Evolutionary conservation across 2,888 invertebrate species (phyloP), one percentile per base, ranked within the genome.

Genomic region (Marasmarcha lunaedactyla): DNA sequence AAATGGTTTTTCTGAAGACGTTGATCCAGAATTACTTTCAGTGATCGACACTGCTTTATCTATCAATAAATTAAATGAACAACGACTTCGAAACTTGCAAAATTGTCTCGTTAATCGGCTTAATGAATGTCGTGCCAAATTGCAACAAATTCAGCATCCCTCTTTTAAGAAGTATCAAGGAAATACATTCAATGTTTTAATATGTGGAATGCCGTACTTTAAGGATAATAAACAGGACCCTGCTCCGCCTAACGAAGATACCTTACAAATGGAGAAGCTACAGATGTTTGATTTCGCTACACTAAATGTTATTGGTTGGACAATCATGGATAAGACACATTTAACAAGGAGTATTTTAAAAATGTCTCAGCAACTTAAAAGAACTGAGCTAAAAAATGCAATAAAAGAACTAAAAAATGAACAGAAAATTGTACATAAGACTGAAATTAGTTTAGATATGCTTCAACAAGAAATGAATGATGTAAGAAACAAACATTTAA

Each of bases 211-310:
- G 20, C 20, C 20, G 7, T 20, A 20, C 20, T 20, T 20, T 7
- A 20, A 20, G 7, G 20, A 20, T 20, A 67, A 58, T 14, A 52
- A 71, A 12, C 77, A 81, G 14, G 87, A 85, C 48, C 63, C 78
- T 0, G 64, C 81, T 1, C 78, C 83, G 2, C 85, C 88, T 14
- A 92, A 92, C 61, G 67, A 74, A 3, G 91, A 92, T 51, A 85
- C 87, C 3, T 46, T 67, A 2, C 35, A 64, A 4, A 73, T 77
- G 70, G 55, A 47, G 2, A 63, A 65, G 45, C 57, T 56, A 9
- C 63, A 66, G 15, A 71, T 78, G 53, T 65, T 63, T 40, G 84
- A 87, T 35, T 85, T 85, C 35, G 76, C 85, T 9, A 69, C 76
- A 41, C 55, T 84, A 6, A 62, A 71, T 0, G 70, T 79, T 0